A percentile compares a stretch with the other conserved stretches of the same genome.
These are phyloP conservation scores for Pituophis catenifer DNA, from an alignment of 2,113 vertebrate species.

Conservation along the genomic window DNA sequence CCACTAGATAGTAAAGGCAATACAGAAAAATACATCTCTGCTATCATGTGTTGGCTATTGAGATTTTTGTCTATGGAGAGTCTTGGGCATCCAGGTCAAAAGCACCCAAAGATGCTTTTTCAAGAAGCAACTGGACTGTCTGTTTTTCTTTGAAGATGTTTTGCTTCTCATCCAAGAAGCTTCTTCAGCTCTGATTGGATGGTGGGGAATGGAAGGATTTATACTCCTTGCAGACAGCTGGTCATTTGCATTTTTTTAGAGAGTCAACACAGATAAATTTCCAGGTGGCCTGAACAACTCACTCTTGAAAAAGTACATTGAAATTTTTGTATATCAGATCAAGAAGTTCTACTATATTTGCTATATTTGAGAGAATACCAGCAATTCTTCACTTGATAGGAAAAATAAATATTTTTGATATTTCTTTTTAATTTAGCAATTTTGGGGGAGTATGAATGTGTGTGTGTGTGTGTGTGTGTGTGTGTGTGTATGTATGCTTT, in stretches of 20 bases:
- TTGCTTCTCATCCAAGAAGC: too few species aligned
- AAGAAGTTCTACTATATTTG: neutral
- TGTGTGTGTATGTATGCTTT: neutral
- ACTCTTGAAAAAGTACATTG: neutral
- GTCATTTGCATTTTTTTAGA: too few species aligned
- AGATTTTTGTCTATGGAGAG: neutral
- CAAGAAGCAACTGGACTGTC: too few species aligned
- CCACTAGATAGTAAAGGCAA: neutral
- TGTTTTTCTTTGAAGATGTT: too few species aligned
- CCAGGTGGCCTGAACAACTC: too few species aligned
- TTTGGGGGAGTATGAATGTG: neutral
- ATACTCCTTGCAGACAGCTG: too few species aligned
- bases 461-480: neutral
- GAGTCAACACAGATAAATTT: too few species aligned
- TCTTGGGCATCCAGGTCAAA: too few species aligned
- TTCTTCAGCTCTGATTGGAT: too few species aligned
- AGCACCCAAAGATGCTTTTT: too few species aligned
- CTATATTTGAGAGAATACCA: neutral
- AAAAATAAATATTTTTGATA: conserved; percentile 9
- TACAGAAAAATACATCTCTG: neutral
- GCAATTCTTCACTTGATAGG: conserved; percentile 7
- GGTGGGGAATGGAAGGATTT: too few species aligned
- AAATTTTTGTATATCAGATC: neutral
- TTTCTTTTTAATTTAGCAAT: neutral
- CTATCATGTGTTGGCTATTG: neutral